These are phyloP conservation scores for Gila robusta DNA, from an alignment of 2,797 vertebrate species.

Conservation along the genomic window DNA sequence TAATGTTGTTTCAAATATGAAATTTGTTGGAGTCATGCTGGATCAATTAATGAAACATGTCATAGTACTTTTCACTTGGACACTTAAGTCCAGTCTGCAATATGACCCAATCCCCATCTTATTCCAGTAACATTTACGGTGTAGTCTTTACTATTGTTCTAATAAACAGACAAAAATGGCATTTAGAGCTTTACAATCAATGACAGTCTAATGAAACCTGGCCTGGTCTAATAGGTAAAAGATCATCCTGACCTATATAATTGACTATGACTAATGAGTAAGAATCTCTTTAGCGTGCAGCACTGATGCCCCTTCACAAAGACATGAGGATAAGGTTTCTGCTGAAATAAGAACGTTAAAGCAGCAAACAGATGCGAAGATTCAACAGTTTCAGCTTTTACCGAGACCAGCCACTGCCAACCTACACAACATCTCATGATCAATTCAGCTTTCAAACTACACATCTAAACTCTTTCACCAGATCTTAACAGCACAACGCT, in stretches of 20 bases:
- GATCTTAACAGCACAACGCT: not conserved
- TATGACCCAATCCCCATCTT: not conserved
- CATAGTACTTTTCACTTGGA: not conserved
- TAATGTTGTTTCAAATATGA: not conserved
- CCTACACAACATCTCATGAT: not conserved
- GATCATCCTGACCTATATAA: slow-evolving; percentile 8
- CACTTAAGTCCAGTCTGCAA: not conserved
- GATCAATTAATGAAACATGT: not conserved
- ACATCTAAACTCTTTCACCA: not conserved
- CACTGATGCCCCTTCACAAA: not conserved
- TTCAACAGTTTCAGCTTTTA: not conserved
- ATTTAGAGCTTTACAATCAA: not conserved
- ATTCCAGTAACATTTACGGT: too few relatives aligned
- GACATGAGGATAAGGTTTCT: not conserved
- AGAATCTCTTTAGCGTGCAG: not conserved
- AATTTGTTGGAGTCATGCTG: not conserved
- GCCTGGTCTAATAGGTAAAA: not conserved
- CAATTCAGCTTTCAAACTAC: not conserved
- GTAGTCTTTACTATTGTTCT: not conserved
- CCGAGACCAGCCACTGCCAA: not conserved
- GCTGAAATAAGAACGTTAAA: not conserved
- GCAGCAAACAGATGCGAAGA: not conserved
- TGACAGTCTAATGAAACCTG: not conserved
- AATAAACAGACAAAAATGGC: not conserved
- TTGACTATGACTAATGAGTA: not conserved